phyloP scores from a whole-genome alignment of 2,797 vertebrate genomes.

The Euthynnus affinis region DNA sequence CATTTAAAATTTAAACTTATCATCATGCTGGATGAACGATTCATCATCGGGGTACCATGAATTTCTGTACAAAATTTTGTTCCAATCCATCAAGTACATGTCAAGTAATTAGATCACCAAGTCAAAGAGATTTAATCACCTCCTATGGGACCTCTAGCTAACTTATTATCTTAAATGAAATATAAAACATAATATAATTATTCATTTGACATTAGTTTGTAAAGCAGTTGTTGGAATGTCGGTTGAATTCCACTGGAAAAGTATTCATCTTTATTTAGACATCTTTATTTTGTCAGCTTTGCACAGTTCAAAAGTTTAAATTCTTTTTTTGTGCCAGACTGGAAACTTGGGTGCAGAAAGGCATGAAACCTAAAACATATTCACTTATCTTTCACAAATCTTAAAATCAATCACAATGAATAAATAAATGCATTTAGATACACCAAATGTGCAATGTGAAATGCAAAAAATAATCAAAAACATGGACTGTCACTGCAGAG shows the following conservation, averaged over 20 bases:
- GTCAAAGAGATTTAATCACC: too few species aligned
- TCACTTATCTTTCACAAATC: too few species aligned
- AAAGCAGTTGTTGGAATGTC: background rate
- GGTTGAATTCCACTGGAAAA: background rate
- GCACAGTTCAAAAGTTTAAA: conserved; percentile 35
- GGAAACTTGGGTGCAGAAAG: background rate
- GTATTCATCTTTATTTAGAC: background rate
- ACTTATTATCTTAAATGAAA: too few species aligned
- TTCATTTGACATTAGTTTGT: background rate
- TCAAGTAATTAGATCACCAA: too few species aligned
- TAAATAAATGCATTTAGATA: too few species aligned
- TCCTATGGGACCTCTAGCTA: too few species aligned
- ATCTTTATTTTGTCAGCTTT: background rate
- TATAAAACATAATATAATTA: too few species aligned
- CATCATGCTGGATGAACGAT: too few species aligned
- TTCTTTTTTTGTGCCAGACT: background rate
- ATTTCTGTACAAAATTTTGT: too few species aligned
- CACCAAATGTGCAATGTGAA: background rate
- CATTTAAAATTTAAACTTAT: too few species aligned
- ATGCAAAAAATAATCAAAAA: background rate
- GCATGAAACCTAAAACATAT: background rate
- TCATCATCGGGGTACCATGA: too few species aligned
- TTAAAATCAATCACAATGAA: background rate
- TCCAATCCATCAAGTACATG: too few species aligned
- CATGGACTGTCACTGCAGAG: background rate